Percentiles rank a stretch among this genome's conserved stretches.
phyloP scores from a whole-genome alignment of 2,797 vertebrate genomes.

The Chloroceryle inda region DNA sequence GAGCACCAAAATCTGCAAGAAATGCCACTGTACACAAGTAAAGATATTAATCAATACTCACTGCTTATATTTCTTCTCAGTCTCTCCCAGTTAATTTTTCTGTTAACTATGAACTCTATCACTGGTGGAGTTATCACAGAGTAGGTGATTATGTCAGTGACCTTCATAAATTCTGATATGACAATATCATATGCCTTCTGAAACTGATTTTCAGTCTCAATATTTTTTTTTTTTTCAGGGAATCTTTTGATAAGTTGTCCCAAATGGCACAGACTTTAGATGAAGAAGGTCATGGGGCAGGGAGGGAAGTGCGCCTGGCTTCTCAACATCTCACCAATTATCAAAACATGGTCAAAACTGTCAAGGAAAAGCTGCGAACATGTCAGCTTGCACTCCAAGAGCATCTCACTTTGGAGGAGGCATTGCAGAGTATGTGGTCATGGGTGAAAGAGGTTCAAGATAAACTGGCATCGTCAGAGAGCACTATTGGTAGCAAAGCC shows the following conservation, averaged over 20 bases:
- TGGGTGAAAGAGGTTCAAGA: constrained; percentile 91
- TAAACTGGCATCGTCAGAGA: constrained; percentile 86
- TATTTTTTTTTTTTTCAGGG: constrained; percentile 79
- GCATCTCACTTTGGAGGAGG: constrained; percentile 93
- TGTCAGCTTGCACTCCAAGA: constrained; percentile 93
- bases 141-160: not conserved
- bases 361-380: constrained; percentile 86
- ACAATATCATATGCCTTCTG: not conserved
- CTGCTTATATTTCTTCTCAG: not conserved
- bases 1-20: not conserved
- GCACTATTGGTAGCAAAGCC: constrained; percentile 90
- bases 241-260: constrained; percentile 92
- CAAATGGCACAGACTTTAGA: constrained; percentile 90
- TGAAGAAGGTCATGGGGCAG: constrained; percentile 88
- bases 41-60: rapidly evolving
- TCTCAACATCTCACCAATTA: constrained; percentile 90
- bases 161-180: not conserved
- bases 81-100: not conserved
- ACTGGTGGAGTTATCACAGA: not conserved
- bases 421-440: constrained; percentile 88
- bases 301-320: constrained; percentile 86
- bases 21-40: not conserved
- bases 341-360: constrained; percentile 87
- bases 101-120: not conserved
- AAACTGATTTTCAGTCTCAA: not conserved